Evolutionary conservation across 1,140 invertebrate species (phyloP).

Genomic region (Steinernema khuongi): DNA sequence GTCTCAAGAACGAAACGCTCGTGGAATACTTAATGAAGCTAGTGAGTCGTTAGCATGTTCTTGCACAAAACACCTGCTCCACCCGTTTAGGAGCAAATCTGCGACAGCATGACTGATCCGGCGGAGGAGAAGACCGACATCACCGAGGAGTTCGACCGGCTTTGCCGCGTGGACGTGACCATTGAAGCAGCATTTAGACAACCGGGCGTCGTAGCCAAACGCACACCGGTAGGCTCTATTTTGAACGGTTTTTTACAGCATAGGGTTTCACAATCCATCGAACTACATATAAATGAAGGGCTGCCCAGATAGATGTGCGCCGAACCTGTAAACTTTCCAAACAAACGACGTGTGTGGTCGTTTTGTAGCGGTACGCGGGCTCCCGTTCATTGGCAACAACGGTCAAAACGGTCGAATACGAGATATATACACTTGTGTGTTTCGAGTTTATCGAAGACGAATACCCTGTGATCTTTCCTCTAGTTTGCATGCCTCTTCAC

Average conservation of each 20-base stretch:
- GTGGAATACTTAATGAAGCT: slow-evolving; percentile 35
- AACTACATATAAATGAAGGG: no score
- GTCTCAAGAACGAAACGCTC: slow-evolving; percentile 3
- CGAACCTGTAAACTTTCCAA: no score
- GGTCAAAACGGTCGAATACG: no score
- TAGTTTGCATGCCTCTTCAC: neutral
- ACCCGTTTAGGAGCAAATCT: slow-evolving; percentile 22
- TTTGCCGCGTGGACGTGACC: slow-evolving; percentile 38
- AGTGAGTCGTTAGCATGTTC: slow-evolving; percentile 16
- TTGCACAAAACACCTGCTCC: neutral
- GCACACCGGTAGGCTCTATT: slow-evolving; percentile 30
- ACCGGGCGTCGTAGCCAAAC: slow-evolving; percentile 36
- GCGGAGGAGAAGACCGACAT: slow-evolving; percentile 26
- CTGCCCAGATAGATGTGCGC: no score
- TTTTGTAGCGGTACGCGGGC: no score
- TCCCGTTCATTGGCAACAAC: no score
- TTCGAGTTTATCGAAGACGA: no score
- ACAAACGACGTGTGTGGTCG: no score
- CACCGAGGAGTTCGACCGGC: slow-evolving; percentile 30
- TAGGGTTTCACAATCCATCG: no score
- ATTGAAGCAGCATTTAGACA: slow-evolving; percentile 38
- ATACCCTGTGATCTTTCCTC: neutral
- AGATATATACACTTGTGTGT: no score
- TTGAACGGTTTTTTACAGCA: no score
- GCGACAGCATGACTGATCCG: slow-evolving; percentile 28